Evolutionary conservation across 2,113 vertebrate species (phyloP).

Genomic region (Pedionomus torquatus): DNA sequence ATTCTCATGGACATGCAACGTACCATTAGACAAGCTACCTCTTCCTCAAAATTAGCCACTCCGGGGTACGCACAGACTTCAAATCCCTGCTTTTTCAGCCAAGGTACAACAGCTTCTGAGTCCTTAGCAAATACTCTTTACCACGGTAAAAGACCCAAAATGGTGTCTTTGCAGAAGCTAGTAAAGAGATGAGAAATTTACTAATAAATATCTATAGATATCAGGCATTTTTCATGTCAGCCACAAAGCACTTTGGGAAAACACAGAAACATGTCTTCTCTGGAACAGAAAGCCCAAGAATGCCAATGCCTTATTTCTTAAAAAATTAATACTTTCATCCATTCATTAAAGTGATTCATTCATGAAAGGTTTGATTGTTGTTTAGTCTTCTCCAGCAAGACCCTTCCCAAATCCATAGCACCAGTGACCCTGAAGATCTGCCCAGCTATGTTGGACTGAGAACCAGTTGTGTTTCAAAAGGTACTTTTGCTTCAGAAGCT

Average conservation of each 20-base stretch:
- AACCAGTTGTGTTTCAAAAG: not conserved
- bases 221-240: not conserved
- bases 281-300: not conserved
- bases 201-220: not conserved
- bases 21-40: not conserved
- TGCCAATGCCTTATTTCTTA: not conserved
- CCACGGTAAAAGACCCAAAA: not conserved
- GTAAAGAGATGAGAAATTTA: not conserved
- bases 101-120: not conserved
- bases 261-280: not conserved
- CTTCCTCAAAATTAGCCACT: not conserved
- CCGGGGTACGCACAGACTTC: not conserved
- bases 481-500: not conserved
- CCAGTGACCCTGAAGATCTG: not conserved
- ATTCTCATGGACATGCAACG: not conserved
- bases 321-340: not conserved
- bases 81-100: not conserved
- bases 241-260: not conserved
- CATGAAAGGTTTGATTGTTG: not conserved
- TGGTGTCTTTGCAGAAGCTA: not conserved
- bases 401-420: not conserved
- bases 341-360: not conserved
- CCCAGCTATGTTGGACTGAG: not conserved
- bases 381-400: not conserved
- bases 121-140: not conserved